Evolutionary conservation across 1,140 invertebrate genomes (phyloP), one percentile per base, ranked within the genome.

Genomic region (Drosophila nigrodunni): DNA sequence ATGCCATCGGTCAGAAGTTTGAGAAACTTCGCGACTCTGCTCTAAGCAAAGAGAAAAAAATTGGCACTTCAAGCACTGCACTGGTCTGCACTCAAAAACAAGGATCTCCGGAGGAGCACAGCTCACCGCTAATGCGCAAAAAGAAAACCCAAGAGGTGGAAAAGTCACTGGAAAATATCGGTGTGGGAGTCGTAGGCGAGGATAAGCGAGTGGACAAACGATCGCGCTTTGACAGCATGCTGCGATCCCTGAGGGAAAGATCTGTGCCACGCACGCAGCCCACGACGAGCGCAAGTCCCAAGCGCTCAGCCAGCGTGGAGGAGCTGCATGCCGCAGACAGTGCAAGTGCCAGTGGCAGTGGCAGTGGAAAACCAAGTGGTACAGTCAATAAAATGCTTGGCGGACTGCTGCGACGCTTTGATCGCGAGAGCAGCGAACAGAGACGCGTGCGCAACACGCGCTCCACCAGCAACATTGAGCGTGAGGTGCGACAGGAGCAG

Each of bases 341-440:
- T 93, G 93, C 94, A 85, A 70, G 46, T 86, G 61, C 13, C 43
- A 35, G 13, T 9, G 65, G 59, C 5, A 91, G 78, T 60, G 78
- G 80, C 75, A 71, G 92, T 90, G 78, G 94, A 93, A 87, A 80
- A 25, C 61, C 55, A 4, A 93, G 94, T 81, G 93, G 94, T 78
- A 92, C 95, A 92, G 87, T 96, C 82, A 91, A 95, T 92, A 92
- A 94, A 74, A 95, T 97, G 60, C 92, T 97, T 15, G 95, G 95
- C 3, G 83, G 83, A 0, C 89, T 97, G 0, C 96, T 97, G 75
- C 95, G 95, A 66, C 96, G 95, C 80, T 94, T 94, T 78, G 95
- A 95, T 83, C 93, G 94, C 39, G 92, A 93, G 5, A 78, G 57
- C 39, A 82, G 73, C 60, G 75, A 74, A 7, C 83, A 93, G 18